Evolutionary conservation across 2,797 vertebrate genomes (phyloP).

Genomic region (Poecilia gillii): DNA sequence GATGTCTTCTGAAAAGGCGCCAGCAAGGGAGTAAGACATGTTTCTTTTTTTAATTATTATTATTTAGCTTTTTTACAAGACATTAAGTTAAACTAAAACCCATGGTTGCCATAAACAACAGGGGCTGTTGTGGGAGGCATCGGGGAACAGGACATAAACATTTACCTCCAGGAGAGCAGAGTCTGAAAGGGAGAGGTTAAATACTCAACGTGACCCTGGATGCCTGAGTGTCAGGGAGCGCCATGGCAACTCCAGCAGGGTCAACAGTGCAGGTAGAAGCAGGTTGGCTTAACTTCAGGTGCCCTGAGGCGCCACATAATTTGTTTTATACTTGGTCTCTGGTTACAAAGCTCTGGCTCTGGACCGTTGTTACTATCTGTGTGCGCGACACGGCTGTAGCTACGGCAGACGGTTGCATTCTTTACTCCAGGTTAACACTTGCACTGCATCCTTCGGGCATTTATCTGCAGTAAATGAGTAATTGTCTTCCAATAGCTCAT

Average conservation of each 20-base stretch:
- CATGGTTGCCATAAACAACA: constrained; percentile 60
- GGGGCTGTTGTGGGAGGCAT: constrained; percentile 27
- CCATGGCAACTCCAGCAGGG: constrained; percentile 20
- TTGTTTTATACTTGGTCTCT: neutral
- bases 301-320: constrained; percentile 24
- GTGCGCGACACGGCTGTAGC: constrained; percentile 3
- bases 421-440: constrained; percentile 32
- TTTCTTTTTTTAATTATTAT: constrained; percentile 12
- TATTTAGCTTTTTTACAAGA: constrained; percentile 44
- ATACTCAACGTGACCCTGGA: constrained; percentile 45
- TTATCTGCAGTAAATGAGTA: neutral
- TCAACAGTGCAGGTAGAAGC: constrained; percentile 44
- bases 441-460: neutral
- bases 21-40: constrained; percentile 29
- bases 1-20: constrained; percentile 46
- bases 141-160: constrained; percentile 21
- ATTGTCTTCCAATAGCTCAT: constrained; percentile 1
- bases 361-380: neutral
- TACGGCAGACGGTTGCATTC: constrained; percentile 2
- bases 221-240: constrained; percentile 55
- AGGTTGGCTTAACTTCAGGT: constrained; percentile 34
- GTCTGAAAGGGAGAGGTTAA: constrained; percentile 43
- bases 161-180: constrained; percentile 30
- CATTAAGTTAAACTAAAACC: constrained; percentile 53
- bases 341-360: constrained; percentile 6